Percentiles rank a stretch among this genome's conserved stretches.
Conservation (phyloP, 2,113 vertebrate genomes). For the Ondatra zibethicus region DNA sequence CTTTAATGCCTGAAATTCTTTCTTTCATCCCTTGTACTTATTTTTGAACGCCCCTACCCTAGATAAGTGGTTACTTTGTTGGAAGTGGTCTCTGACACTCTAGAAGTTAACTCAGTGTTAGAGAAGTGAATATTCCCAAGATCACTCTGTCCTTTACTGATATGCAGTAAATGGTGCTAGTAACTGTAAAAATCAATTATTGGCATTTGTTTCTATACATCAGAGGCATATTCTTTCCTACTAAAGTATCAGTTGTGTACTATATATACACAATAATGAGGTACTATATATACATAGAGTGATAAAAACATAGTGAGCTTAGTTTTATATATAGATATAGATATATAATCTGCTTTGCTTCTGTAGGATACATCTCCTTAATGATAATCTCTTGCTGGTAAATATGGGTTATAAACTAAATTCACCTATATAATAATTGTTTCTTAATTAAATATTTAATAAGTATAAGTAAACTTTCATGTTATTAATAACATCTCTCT, state of each 20-base stretch:
- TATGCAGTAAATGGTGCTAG: not conserved
- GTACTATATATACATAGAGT: not conserved
- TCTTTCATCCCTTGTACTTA: not conserved
- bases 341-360: slow-evolving; percentile 9
- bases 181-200: not conserved
- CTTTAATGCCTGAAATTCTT: no score
- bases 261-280: not conserved
- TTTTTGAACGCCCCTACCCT: no score
- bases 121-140: not conserved
- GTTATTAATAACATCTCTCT: not conserved
- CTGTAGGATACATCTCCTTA: not conserved
- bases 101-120: not conserved
- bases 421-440: not conserved
- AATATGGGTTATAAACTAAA: no score
- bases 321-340: not conserved
- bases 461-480: slow-evolving; percentile 1
- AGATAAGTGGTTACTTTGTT: no score
- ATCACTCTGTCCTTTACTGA: not conserved
- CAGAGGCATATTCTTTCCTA: not conserved
- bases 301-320: not conserved
- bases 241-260: not conserved
- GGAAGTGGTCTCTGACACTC: not conserved
- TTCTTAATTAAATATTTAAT: not conserved
- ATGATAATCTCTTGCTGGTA: not conserved
- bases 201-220: not conserved